Conservation (phyloP, 2,113 vertebrate species). For the Ranitomeya imitator region DNA sequence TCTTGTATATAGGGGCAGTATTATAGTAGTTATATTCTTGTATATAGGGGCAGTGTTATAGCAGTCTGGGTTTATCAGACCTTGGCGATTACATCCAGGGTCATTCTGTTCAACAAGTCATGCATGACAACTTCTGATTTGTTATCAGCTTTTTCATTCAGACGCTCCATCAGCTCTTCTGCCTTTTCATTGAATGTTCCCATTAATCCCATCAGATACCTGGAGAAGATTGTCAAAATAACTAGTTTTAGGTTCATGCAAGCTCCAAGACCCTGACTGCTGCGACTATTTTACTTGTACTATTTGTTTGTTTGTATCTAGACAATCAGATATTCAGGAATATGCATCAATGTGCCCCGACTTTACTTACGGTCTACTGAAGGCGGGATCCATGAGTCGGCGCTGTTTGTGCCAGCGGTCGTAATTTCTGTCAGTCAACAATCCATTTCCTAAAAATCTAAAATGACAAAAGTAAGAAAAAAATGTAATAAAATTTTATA, state of each 20-base stretch:
- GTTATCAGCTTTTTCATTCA: constrained; percentile 73
- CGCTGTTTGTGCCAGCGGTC: constrained; percentile 75
- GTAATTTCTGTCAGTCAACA: constrained; percentile 67
- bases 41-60: neutral
- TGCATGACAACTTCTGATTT: constrained; percentile 73
- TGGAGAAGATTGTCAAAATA: constrained; percentile 36
- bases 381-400: constrained; percentile 75
- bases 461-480: neutral
- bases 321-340: neutral
- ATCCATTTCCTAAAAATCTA: constrained; percentile 74
- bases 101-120: constrained; percentile 70
- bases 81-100: constrained; percentile 76
- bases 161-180: constrained; percentile 74
- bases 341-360: neutral
- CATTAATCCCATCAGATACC: constrained; percentile 76
- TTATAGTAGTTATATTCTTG: neutral
- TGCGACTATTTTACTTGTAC: neutral
- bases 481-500: neutral
- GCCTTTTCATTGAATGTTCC: constrained; percentile 78
- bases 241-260: neutral
- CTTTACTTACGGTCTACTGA: constrained; percentile 70
- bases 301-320: neutral
- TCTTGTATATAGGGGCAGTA: neutral
- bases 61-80: constrained; percentile 58
- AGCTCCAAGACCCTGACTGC: neutral